Conservation (phyloP, 2,113 vertebrate species). For the Ibidorhyncha struthersii region DNA sequence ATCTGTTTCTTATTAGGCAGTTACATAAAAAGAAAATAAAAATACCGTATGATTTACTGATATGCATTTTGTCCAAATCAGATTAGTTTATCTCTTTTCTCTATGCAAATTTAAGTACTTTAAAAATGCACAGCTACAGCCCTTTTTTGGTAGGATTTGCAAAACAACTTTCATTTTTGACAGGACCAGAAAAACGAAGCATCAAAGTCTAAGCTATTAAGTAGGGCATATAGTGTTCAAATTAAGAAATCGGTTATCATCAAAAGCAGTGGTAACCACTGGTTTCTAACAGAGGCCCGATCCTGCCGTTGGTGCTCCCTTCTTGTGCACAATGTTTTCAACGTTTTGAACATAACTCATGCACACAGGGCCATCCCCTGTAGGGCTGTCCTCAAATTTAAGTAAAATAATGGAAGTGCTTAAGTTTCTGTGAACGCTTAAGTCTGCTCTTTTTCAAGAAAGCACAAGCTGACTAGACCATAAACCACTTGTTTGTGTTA, state of each 20-base stretch:
- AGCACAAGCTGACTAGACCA: neutral
- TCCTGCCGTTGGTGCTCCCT: neutral
- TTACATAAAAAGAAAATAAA: conserved; percentile 14
- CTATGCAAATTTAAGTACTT: neutral
- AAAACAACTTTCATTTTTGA: conserved; percentile 3
- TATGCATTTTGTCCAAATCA: neutral
- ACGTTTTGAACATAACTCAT: neutral
- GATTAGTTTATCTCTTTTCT: conserved; percentile 12
- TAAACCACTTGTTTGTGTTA: neutral
- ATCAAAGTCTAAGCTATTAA: neutral
- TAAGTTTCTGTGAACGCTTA: neutral
- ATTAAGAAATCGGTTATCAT: neutral
- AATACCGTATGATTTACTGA: neutral
- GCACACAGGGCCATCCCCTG: neutral
- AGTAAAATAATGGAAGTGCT: neutral
- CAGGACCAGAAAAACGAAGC: neutral
- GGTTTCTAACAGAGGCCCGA: neutral
- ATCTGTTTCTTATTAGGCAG: conserved; percentile 32
- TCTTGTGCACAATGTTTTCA: neutral
- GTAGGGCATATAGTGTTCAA: neutral
- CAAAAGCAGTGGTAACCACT: neutral
- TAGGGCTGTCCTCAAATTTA: neutral
- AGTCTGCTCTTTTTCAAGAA: neutral
- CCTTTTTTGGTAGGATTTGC: neutral
- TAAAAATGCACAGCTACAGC: neutral